Evolutionary conservation across 2,888 invertebrate genomes (phyloP).

Genomic region (Campaea margaritaria): DNA sequence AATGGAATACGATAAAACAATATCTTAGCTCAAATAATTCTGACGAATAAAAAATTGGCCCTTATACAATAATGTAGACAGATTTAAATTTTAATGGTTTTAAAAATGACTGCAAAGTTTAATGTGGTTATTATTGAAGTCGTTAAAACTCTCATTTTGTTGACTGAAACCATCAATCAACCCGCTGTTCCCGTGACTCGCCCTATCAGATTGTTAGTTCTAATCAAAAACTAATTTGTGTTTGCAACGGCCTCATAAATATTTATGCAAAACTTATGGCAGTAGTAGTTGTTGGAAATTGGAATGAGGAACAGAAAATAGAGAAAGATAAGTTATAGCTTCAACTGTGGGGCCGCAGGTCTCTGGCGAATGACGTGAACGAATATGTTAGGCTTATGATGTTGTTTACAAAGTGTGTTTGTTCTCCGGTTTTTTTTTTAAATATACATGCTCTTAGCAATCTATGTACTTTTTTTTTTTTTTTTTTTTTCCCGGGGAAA

Average conservation of each 20-base stretch:
- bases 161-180: conserved; percentile 23
- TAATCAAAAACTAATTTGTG: conserved; percentile 24
- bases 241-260: conserved; percentile 17
- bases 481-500: too few relatives aligned
- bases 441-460: too few relatives aligned
- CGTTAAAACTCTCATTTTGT: conserved; percentile 11
- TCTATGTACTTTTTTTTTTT: too few relatives aligned
- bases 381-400: too few relatives aligned
- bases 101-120: conserved; percentile 5
- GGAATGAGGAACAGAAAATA: background rate
- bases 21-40: too few relatives aligned
- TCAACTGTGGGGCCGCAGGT: background rate
- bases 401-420: too few relatives aligned
- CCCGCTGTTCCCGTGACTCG: conserved; percentile 16
- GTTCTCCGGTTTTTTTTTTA: too few relatives aligned
- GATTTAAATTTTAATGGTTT: background rate
- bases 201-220: conserved; percentile 13
- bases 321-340: background rate
- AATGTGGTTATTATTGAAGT: conserved; percentile 15
- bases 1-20: too few relatives aligned
- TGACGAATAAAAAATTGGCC: too few relatives aligned
- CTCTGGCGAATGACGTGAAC: too few relatives aligned
- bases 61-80: too few relatives aligned
- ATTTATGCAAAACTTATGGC: conserved; percentile 6
- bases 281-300: conserved; percentile 2